These are phyloP conservation scores for Pachyrhynchus sulphureomaculatus DNA, from an alignment of 1,140 invertebrate genomes.

Conservation along the genomic window DNA sequence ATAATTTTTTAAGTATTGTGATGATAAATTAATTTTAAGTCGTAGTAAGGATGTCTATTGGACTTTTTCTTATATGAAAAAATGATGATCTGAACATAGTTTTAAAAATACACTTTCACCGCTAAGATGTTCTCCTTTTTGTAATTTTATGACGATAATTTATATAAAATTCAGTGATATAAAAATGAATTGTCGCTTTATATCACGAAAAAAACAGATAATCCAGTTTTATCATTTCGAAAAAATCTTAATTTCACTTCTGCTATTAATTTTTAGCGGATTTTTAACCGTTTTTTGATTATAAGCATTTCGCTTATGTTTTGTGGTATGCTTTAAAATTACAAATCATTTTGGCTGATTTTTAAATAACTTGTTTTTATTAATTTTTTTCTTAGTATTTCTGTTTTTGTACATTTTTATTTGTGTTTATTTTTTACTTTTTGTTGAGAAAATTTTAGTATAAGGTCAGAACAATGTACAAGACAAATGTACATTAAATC, in stretches of 20 bases:
- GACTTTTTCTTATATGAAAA: too few relatives aligned
- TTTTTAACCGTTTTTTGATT: slow-evolving; percentile 19
- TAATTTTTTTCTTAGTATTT: slow-evolving; percentile 14
- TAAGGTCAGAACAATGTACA: too few relatives aligned
- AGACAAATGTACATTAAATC: too few relatives aligned
- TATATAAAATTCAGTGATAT: too few relatives aligned
- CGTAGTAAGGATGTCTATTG: too few relatives aligned
- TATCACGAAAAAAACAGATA: not conserved
- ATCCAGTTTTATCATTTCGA: not conserved
- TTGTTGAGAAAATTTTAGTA: slow-evolving; percentile 5
- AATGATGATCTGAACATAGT: too few relatives aligned
- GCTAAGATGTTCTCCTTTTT: too few relatives aligned
- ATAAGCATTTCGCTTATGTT: slow-evolving; percentile 28
- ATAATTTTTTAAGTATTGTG: too few relatives aligned
- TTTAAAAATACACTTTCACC: too few relatives aligned
- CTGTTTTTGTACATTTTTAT: too few relatives aligned
- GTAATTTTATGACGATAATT: too few relatives aligned
- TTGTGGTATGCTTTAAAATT: slow-evolving; percentile 28
- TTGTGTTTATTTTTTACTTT: slow-evolving; percentile 5
- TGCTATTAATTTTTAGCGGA: slow-evolving; percentile 18
- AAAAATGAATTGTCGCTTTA: not conserved
- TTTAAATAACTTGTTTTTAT: slow-evolving; percentile 26
- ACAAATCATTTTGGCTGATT: slow-evolving; percentile 34
- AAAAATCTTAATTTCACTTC: slow-evolving; percentile 3
- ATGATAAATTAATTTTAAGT: too few relatives aligned